Evolutionary conservation across 2,113 vertebrate species (phyloP).

Genomic region (Cervus canadensis): DNA sequence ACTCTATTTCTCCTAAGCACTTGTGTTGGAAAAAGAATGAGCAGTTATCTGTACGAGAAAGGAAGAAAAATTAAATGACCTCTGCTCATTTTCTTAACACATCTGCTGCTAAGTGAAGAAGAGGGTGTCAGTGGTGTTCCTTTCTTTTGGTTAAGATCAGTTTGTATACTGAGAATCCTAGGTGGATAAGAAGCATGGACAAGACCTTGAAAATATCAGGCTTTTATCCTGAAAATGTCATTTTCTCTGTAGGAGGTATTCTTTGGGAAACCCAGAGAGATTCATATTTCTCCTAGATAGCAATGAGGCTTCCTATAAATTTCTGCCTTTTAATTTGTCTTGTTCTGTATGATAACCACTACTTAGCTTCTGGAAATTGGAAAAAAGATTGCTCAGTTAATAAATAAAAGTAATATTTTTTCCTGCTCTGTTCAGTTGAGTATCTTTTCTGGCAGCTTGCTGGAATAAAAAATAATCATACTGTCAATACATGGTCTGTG

Average conservation of each 20-base stretch:
- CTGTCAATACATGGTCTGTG: slow-evolving; percentile 50
- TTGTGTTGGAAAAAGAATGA: background rate
- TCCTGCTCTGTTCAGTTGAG: slow-evolving; percentile 7
- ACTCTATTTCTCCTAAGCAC: background rate
- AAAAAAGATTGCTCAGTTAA: slow-evolving; percentile 55
- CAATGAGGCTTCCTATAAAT: background rate
- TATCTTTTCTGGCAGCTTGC: background rate
- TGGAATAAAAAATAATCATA: background rate
- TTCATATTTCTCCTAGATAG: background rate
- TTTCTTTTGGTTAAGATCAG: background rate
- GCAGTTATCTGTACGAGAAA: background rate
- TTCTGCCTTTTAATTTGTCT: background rate
- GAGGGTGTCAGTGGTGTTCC: background rate
- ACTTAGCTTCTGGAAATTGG: slow-evolving; percentile 57
- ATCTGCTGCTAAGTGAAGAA: background rate
- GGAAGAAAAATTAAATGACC: background rate
- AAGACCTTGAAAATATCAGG: background rate
- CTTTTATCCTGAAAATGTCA: background rate
- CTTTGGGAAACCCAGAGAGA: background rate
- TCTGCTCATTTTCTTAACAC: background rate
- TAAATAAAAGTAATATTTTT: slow-evolving; percentile 69
- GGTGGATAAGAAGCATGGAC: background rate
- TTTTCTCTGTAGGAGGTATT: background rate
- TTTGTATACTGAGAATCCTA: background rate
- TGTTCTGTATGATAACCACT: background rate